Evolutionary conservation across 2,888 invertebrate genomes (phyloP).

Genomic region (Dromius quadrimaculatus): DNA sequence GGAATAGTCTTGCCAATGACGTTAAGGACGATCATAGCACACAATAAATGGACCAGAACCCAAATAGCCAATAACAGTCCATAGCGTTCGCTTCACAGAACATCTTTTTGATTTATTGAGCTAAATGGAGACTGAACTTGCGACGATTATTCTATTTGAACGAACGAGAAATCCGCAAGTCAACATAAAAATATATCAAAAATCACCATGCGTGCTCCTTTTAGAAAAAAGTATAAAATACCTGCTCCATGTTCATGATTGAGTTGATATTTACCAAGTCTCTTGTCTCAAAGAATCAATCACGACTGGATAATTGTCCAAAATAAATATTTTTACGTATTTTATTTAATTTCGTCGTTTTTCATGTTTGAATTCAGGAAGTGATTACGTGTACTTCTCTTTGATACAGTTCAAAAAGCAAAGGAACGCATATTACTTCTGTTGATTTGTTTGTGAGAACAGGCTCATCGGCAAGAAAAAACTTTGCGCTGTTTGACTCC

Average conservation of each 20-base stretch:
- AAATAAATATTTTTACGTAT: too few species aligned
- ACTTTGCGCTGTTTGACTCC: conserved; percentile 19
- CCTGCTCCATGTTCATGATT: neutral
- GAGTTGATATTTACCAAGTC: neutral
- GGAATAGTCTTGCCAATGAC: conserved; percentile 47
- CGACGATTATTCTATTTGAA: conserved; percentile 29
- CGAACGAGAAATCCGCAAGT: too few species aligned
- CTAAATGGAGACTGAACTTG: conserved; percentile 21
- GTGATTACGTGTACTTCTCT: neutral
- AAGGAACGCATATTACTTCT: neutral
- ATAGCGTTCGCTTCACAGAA: conserved; percentile 22
- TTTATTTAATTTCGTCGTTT: neutral
- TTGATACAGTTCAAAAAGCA: neutral
- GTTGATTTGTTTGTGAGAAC: neutral
- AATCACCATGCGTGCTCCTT: too few species aligned
- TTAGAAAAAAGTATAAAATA: conserved; percentile 25
- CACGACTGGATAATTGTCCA: too few species aligned
- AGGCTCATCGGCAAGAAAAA: neutral
- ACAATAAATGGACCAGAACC: conserved; percentile 45
- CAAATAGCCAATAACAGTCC: conserved; percentile 48
- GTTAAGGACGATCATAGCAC: conserved; percentile 41
- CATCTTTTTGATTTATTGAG: conserved; percentile 43
- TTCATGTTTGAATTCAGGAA: neutral
- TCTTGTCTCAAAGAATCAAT: neutral
- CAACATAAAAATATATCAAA: too few species aligned